Percentiles rank a stretch among this genome's conserved stretches.
Evolutionary conservation across 1,140 invertebrate species (phyloP).

Genomic region (Goniozus legneri): DNA sequence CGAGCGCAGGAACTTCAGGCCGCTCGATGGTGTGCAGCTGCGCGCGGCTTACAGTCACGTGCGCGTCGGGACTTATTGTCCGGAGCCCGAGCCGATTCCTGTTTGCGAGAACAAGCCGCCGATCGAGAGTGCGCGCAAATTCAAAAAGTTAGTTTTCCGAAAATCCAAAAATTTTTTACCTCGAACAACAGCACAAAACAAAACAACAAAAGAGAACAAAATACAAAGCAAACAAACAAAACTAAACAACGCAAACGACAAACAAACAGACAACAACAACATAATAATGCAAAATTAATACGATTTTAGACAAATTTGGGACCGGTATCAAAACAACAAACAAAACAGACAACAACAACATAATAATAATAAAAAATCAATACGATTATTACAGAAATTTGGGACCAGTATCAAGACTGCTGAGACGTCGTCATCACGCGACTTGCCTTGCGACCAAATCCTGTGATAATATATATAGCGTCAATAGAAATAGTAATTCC

Average conservation of each 20-base stretch:
- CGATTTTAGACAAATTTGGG: too few species aligned
- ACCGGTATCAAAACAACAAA: too few species aligned
- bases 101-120: conserved; percentile 37
- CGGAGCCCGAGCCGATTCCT: conserved; percentile 24
- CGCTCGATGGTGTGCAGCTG: conserved; percentile 46
- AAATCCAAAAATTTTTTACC: too few species aligned
- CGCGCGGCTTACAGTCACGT: conserved; percentile 46
- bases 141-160: conserved; percentile 44
- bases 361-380: not conserved
- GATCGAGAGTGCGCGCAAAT: conserved; percentile 40
- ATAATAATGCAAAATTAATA: too few species aligned
- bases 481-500: conserved; percentile 46
- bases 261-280: too few species aligned
- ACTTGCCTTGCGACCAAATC: conserved; percentile 50
- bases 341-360: too few species aligned
- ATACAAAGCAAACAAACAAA: too few species aligned
- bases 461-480: conserved; percentile 54
- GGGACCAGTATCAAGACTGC: conserved; percentile 52
- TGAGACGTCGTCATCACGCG: conserved; percentile 47
- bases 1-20: conserved; percentile 44
- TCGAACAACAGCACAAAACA: not conserved
- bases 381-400: conserved; percentile 36
- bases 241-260: too few species aligned
- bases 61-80: conserved; percentile 45
- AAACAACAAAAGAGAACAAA: not conserved